phyloP scores from a whole-genome alignment of 2,797 vertebrate genomes.

The Crypturellus tataupa region DNA sequence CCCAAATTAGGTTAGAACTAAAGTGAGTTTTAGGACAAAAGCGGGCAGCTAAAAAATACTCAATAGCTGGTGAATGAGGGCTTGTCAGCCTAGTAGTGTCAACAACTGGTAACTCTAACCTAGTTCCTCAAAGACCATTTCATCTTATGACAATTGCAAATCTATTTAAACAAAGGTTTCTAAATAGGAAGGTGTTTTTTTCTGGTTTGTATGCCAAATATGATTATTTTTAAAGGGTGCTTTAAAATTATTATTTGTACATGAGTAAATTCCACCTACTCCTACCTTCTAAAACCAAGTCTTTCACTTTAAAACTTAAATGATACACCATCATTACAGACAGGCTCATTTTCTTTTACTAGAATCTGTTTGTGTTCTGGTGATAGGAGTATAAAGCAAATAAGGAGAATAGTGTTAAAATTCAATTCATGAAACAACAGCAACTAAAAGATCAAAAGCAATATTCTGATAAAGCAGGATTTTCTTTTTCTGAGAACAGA shows the following conservation, averaged over 20 bases:
- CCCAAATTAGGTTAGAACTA: background rate
- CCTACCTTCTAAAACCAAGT: background rate
- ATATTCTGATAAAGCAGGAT: accelerated
- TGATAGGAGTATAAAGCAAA: background rate
- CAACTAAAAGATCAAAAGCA: background rate
- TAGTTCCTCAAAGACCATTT: background rate
- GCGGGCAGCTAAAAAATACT: background rate
- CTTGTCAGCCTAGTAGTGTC: background rate
- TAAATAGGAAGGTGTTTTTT: background rate
- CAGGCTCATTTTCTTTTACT: background rate
- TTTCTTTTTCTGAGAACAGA: background rate
- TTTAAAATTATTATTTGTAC: background rate
- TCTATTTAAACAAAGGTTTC: background rate
- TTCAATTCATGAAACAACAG: background rate
- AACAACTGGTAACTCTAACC: background rate
- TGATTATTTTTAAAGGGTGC: background rate
- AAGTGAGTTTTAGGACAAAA: background rate
- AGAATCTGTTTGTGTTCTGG: background rate
- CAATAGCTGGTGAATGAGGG: background rate
- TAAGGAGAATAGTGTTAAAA: background rate
- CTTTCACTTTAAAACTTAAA: background rate
- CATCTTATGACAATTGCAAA: background rate
- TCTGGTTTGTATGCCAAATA: background rate
- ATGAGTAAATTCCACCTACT: background rate
- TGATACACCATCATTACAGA: background rate